phyloP scores from a whole-genome alignment of 2,113 vertebrate species.

The Spilogale gracilis region DNA sequence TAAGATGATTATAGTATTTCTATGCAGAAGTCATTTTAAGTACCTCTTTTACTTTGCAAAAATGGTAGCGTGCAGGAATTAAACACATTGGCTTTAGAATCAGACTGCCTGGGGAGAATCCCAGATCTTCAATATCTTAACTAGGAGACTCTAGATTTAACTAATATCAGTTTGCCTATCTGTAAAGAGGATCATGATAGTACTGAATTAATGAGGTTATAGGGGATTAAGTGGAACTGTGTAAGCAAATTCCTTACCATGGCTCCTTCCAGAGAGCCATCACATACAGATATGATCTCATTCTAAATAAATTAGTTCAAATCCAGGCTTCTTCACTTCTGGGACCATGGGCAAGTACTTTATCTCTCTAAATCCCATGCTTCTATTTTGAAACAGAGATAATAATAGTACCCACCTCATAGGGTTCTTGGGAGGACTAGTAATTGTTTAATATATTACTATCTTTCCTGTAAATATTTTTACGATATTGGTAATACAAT shows the following conservation, averaged over 20 bases:
- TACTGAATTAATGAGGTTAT: conserved; percentile 2
- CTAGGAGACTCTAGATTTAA: background rate
- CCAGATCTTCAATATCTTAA: background rate
- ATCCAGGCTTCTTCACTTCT: conserved; percentile 42
- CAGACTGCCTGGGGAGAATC: background rate
- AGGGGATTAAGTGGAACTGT: background rate
- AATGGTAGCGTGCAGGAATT: background rate
- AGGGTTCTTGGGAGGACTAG: background rate
- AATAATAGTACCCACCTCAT: background rate
- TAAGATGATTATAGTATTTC: conserved; percentile 38
- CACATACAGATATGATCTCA: conserved; percentile 33
- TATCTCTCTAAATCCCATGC: conserved; percentile 18
- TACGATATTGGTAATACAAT: background rate
- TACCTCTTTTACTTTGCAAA: conserved; percentile 40
- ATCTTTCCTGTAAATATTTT: background rate
- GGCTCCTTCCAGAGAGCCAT: background rate
- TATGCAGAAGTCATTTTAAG: conserved; percentile 60
- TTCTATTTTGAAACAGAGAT: conserved; percentile 41
- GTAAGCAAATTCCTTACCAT: background rate
- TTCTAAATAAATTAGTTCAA: conserved; percentile 47
- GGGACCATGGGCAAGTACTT: background rate
- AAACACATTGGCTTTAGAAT: background rate
- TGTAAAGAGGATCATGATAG: conserved; percentile 21
- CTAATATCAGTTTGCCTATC: background rate
- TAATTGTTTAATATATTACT: background rate